Percentiles rank a stretch among this genome's conserved stretches.
Conservation (phyloP, 2,888 invertebrate species). For the Cerastis leucographa region DNA sequence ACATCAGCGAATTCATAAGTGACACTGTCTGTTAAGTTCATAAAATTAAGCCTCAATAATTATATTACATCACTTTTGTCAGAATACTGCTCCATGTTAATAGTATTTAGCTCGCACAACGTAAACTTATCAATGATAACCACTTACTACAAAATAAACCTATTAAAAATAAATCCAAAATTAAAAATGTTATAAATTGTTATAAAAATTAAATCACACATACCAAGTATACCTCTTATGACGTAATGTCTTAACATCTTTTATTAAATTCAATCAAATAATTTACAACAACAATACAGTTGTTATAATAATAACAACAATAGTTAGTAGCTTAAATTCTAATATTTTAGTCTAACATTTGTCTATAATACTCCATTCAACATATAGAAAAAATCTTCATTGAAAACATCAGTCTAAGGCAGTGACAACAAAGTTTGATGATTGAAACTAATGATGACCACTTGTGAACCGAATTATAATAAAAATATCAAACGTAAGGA, state of each 20-base stretch:
- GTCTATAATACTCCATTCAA: conserved; percentile 84
- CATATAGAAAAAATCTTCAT: conserved; percentile 83
- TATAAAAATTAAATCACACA: conserved; percentile 84
- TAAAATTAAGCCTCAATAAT: conserved; percentile 83
- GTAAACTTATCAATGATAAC: conserved; percentile 76
- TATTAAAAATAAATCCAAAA: conserved; percentile 77
- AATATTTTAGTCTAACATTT: conserved; percentile 79
- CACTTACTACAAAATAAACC: conserved; percentile 74
- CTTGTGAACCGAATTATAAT: conserved; percentile 49
- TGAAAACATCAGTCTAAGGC: conserved; percentile 89
- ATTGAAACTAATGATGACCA: conserved; percentile 68
- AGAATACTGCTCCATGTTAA: conserved; percentile 82
- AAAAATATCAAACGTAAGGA: conserved; percentile 23
- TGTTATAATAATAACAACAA: conserved; percentile 87
- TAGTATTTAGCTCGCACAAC: conserved; percentile 76
- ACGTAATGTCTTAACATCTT: conserved; percentile 81
- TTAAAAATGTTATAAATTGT: conserved; percentile 78
- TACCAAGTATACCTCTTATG: conserved; percentile 78
- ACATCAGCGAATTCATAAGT: conserved; percentile 65
- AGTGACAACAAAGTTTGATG: conserved; percentile 87
- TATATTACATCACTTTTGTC: conserved; percentile 82
- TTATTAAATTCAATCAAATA: conserved; percentile 87
- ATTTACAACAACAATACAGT: conserved; percentile 87
- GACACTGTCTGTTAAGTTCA: conserved; percentile 66
- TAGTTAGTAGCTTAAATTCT: conserved; percentile 81